phyloP scores from a whole-genome alignment of 2,888 invertebrate species.

The Standfussiana lucernea region DNA sequence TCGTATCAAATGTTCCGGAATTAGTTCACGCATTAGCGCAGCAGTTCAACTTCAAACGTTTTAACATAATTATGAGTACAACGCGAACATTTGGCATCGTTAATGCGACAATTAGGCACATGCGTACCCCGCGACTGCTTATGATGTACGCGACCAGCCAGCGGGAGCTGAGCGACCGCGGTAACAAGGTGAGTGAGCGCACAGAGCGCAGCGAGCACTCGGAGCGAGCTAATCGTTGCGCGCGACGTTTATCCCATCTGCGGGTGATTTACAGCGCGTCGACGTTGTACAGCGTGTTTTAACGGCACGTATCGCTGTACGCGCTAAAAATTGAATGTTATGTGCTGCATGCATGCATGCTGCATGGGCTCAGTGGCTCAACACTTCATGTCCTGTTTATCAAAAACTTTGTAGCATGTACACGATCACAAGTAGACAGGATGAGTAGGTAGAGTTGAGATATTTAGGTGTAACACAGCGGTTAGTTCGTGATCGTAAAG shows the following conservation, averaged over 20 bases:
- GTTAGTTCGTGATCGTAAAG: not conserved
- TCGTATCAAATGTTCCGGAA: slow-evolving; percentile 39
- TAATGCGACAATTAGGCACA: slow-evolving; percentile 58
- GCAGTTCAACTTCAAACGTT: slow-evolving; percentile 58
- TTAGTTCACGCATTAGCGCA: slow-evolving; percentile 47
- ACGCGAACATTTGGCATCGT: slow-evolving; percentile 51
- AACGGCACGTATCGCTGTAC: slow-evolving; percentile 9
- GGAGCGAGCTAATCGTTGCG: slow-evolving; percentile 53
- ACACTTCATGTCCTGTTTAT: not conserved
- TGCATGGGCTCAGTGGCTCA: slow-evolving; percentile 41
- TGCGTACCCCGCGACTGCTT: slow-evolving; percentile 42
- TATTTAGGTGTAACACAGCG: not conserved
- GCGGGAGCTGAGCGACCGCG: slow-evolving; percentile 7
- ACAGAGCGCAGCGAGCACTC: slow-evolving; percentile 21
- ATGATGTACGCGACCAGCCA: slow-evolving; percentile 32
- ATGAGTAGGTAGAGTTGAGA: not conserved
- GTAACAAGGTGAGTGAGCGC: slow-evolving; percentile 44
- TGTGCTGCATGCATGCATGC: slow-evolving; percentile 15
- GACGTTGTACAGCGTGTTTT: slow-evolving; percentile 41
- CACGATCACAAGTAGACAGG: not conserved
- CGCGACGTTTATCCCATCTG: slow-evolving; percentile 62
- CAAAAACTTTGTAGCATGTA: not conserved
- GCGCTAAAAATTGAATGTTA: slow-evolving; percentile 33
- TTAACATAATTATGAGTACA: slow-evolving; percentile 57
- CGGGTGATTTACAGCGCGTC: slow-evolving; percentile 54